These are phyloP conservation scores for Cryptomyrus ogoouensis DNA, from an alignment of 2,113 vertebrate genomes.

Conservation along the genomic window DNA sequence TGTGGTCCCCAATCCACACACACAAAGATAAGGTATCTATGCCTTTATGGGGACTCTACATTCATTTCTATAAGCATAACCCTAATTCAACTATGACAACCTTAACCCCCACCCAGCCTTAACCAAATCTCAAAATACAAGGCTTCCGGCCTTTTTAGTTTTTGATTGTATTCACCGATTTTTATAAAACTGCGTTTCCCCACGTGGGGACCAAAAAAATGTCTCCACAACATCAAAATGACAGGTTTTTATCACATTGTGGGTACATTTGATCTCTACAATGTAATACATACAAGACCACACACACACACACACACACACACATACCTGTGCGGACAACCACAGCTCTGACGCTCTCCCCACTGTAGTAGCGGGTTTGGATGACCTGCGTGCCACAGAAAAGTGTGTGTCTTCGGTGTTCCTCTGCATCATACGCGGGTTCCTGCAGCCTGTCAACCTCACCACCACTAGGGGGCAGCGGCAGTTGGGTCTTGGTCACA, in stretches of 20 bases:
- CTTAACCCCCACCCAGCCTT: no score
- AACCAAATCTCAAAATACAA: background rate
- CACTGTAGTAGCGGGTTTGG: slow-evolving; percentile 36
- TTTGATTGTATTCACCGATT: background rate
- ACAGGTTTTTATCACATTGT: no score
- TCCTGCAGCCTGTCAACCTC: background rate
- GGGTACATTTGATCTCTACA: no score
- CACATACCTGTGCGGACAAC: slow-evolving; percentile 38
- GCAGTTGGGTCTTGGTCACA: slow-evolving; percentile 36
- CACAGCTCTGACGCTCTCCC: slow-evolving; percentile 29
- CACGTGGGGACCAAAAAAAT: background rate
- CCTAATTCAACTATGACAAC: background rate
- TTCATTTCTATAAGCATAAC: background rate
- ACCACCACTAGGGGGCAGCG: background rate
- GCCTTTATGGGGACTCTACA: background rate
- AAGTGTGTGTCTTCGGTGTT: slow-evolving; percentile 40
- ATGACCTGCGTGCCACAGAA: slow-evolving; percentile 40
- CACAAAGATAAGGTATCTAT: background rate
- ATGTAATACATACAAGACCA: background rate
- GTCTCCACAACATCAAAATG: background rate
- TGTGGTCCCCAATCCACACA: background rate
- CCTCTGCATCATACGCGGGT: slow-evolving; percentile 20
- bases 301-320: background rate
- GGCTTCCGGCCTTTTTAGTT: background rate
- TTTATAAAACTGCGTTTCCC: background rate